These are phyloP conservation scores for Orchestes rusci DNA, from an alignment of 2,888 invertebrate species.

Conservation along the genomic window DNA sequence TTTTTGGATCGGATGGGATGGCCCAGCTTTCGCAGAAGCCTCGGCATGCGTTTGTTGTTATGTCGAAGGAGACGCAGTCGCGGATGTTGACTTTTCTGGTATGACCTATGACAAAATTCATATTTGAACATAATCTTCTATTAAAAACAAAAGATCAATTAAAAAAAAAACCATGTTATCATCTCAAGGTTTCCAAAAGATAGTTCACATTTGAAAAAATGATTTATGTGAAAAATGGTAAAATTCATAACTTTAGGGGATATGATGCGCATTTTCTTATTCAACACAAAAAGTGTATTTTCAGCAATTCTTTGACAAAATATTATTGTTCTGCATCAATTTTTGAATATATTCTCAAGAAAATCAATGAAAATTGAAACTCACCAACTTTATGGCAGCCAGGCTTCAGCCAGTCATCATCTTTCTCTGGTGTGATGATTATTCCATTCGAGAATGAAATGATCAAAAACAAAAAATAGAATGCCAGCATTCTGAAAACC, in stretches of 20 bases:
- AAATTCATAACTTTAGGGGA: no score
- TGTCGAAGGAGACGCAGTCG: slow-evolving; percentile 75
- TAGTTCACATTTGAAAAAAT: neutral
- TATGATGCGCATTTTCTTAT: no score
- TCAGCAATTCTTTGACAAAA: no score
- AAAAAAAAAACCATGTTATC: neutral
- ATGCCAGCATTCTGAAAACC: slow-evolving; percentile 41
- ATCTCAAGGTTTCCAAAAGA: slow-evolving; percentile 7
- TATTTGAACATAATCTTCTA: no score
- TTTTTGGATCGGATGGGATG: slow-evolving; percentile 60
- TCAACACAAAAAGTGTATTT: no score
- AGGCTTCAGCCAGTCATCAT: slow-evolving; percentile 60
- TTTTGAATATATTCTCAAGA: no score
- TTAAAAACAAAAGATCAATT: neutral
- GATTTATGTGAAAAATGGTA: neutral
- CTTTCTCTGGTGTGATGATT: slow-evolving; percentile 32
- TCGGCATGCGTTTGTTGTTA: slow-evolving; percentile 81
- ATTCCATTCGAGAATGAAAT: slow-evolving; percentile 38
- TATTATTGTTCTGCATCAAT: no score
- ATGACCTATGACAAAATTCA: slow-evolving; percentile 63
- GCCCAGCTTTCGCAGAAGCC: slow-evolving; percentile 86
- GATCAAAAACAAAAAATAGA: slow-evolving; percentile 40
- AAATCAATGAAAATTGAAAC: no score
- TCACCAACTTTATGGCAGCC: slow-evolving; percentile 75
- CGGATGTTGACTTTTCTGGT: slow-evolving; percentile 75